Evolutionary conservation across 2,888 invertebrate genomes (phyloP).

Genomic region (Drosophila fulvimacula): DNA sequence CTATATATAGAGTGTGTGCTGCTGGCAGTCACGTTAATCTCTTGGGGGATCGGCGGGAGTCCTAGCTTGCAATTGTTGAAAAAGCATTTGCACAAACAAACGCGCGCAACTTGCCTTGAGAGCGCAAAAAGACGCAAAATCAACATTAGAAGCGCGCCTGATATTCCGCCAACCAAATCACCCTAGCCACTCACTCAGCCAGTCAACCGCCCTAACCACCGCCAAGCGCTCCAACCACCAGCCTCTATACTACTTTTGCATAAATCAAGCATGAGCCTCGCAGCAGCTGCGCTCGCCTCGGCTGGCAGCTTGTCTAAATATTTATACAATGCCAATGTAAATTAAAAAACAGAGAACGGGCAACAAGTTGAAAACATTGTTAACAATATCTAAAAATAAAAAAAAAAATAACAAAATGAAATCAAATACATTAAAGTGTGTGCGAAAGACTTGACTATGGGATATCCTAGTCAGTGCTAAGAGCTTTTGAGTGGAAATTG

Average conservation of each 20-base stretch:
- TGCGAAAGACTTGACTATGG: not conserved
- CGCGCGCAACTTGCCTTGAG: conserved; percentile 39
- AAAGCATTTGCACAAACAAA: conserved; percentile 74
- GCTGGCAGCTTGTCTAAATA: conserved; percentile 70
- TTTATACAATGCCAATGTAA: conserved; percentile 79
- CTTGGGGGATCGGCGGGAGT: conserved; percentile 68
- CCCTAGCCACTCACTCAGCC: conserved; percentile 1
- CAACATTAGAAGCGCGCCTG: conserved; percentile 66
- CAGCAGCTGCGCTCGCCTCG: conserved; percentile 41
- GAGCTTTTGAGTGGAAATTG: not conserved
- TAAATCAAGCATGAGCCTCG: conserved; percentile 56
- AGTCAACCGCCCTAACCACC: not conserved
- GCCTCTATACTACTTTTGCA: conserved; percentile 42
- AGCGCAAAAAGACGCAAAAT: conserved; percentile 72
- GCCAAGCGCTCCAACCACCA: not conserved
- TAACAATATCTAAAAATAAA: conserved; percentile 50
- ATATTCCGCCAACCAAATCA: conserved; percentile 15
- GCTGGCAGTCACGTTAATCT: conserved; percentile 80
- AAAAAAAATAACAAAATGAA: conserved; percentile 19
- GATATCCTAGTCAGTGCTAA: not conserved
- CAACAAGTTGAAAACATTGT: conserved; percentile 77
- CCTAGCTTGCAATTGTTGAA: conserved; percentile 75
- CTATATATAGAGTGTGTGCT: conserved; percentile 11
- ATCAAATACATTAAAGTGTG: not conserved
- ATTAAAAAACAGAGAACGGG: conserved; percentile 72